Evolutionary conservation across 2,113 vertebrate species (phyloP).

Genomic region (Lucifuga dentata): DNA sequence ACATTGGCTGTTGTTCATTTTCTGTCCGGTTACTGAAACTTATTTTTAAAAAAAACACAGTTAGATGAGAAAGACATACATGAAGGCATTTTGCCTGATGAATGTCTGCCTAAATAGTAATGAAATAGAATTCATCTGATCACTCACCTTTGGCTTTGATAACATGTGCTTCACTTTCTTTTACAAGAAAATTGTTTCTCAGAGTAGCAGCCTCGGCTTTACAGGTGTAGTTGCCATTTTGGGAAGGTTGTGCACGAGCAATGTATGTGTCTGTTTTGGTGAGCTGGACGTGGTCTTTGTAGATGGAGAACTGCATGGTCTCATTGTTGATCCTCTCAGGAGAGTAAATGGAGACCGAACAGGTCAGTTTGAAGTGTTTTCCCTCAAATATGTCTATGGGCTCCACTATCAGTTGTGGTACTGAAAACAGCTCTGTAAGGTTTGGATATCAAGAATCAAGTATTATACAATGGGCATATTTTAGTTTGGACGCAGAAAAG

Average conservation of each 20-base stretch:
- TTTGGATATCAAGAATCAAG: background rate
- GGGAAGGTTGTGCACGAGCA: conserved; percentile 2
- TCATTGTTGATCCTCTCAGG: conserved; percentile 29
- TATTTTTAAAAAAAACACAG: too few species aligned
- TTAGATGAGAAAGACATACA: too few species aligned
- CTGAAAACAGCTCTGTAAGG: conserved; percentile 77
- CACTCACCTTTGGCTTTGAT: conserved; percentile 77
- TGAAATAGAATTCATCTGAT: too few species aligned
- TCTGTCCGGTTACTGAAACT: too few species aligned
- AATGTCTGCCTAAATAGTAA: too few species aligned
- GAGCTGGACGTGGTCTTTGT: conserved; percentile 52
- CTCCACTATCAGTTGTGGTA: conserved; percentile 61
- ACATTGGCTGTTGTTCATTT: too few species aligned
- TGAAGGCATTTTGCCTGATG: too few species aligned
- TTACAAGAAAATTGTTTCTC: background rate
- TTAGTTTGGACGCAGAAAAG: background rate
- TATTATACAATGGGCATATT: background rate
- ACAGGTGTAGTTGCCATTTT: conserved; percentile 77
- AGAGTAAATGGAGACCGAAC: conserved; percentile 44
- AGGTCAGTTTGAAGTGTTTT: conserved; percentile 55
- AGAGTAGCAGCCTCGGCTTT: conserved; percentile 5
- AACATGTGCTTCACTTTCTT: conserved; percentile 54
- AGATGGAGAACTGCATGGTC: conserved; percentile 55
- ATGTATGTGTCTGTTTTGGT: accelerated
- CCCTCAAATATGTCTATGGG: conserved; percentile 62